Evolutionary conservation across 1,140 invertebrate genomes (phyloP).

Genomic region (Solenopsis fugax): DNA sequence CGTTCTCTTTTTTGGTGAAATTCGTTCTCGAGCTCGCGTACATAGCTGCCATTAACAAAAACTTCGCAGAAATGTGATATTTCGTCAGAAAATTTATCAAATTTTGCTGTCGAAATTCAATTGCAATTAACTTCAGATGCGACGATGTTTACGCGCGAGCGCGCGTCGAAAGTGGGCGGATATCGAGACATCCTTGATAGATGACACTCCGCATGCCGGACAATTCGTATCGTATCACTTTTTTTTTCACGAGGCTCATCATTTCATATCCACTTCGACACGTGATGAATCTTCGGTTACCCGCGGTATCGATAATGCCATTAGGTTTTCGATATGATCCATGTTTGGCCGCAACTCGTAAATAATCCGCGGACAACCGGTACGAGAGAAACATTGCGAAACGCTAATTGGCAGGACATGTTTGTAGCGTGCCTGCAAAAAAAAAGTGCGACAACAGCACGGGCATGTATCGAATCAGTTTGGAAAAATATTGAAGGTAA

Average conservation of each 20-base stretch:
- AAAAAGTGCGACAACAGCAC: slow-evolving; percentile 22
- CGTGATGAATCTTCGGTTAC: slow-evolving; percentile 42
- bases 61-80: slow-evolving; percentile 34
- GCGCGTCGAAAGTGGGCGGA: slow-evolving; percentile 5
- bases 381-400: slow-evolving; percentile 19
- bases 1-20: slow-evolving; percentile 34
- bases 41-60: slow-evolving; percentile 10
- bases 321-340: slow-evolving; percentile 27
- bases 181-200: slow-evolving; percentile 44
- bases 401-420: slow-evolving; percentile 21
- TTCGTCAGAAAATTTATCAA: slow-evolving; percentile 31
- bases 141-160: background rate
- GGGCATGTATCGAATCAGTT: background rate
- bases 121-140: slow-evolving; percentile 45
- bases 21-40: background rate
- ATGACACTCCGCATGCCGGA: slow-evolving; percentile 36
- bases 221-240: slow-evolving; percentile 38
- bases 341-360: slow-evolving; percentile 11
- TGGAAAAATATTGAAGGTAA: slow-evolving; percentile 44
- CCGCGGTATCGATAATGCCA: slow-evolving; percentile 30
- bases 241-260: slow-evolving; percentile 22
- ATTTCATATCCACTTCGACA: slow-evolving; percentile 9
- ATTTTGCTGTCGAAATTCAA: slow-evolving; percentile 43
- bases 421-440: slow-evolving; percentile 16
- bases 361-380: slow-evolving; percentile 37